Evolutionary conservation across 1,140 invertebrate species (phyloP), one percentile per base, ranked within the genome.

Genomic region (Bacillus rossius): DNA sequence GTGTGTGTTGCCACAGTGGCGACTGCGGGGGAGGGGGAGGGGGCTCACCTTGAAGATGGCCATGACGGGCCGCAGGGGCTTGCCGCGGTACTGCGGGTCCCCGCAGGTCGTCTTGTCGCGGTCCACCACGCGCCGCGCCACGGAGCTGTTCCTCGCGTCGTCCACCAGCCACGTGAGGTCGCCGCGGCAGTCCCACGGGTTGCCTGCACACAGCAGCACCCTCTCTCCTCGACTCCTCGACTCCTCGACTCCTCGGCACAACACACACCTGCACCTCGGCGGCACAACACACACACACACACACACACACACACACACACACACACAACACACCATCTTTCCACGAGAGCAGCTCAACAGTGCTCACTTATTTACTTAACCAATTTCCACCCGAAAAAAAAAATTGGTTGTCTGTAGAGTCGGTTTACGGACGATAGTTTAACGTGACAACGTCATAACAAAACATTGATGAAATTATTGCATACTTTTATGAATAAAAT

Each of bases 51-150:
- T 58, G 37, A n/a, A 29, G 13, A 51, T 25, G 38, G 45, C 37
- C 56, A 58, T 58, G 25, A 58, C 47, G n/a, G 45, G 42, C 19
- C 49, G n/a, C 20, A 58, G 29, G 10, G 56, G 56, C 48, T 58
- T 58, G 26, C 47, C 47, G 19, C 45, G 56, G 23, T 37, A 58
- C 8, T 47, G 34, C 0, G 37, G 45, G 8, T 52, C 47, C 16
- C 20, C 41, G 19, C 56, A 58, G 2, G 41, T 49, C 47, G 52
- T 20, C 48, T 58, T 58, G 48, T 58, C 56, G 2, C 56, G 19
- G 47, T 58, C 56, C 7, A 50, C 56, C 3, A 58, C 26, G 1
- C 48, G 26, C 8, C 38, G 10, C 16, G 26, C 56, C 13, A 58
- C 25, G 1, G 45, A 38, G 13, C 25, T 38, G 10, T 49, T 49